Base-by-base conservation (phyloP, 2,888 invertebrate genomes). In the Eilema griseolum region DNA sequence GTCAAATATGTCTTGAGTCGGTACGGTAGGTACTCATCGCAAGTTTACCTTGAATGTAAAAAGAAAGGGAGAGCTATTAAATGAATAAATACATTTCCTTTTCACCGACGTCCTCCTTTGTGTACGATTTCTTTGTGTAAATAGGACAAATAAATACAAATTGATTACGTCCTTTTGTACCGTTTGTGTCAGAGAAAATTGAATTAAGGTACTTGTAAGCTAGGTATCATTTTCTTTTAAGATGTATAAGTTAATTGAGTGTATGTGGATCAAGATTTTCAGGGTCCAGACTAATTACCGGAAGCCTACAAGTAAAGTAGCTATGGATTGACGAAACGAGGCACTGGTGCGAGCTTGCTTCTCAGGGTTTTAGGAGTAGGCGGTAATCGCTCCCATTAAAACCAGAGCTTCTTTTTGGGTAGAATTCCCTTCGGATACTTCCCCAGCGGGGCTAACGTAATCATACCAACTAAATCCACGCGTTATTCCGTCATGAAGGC, bases 11-110 rank as follows among this genome's bases (percentile, higher is more conserved):
- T 46, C 20, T 46, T 46, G 46, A 7, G 20, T 20, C 20, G 46
- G 46, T 46, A 46, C 46, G 8, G 46, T 46, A 20, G 16, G 20
- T 46, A 71, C 66, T 66, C 68, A 69, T 70, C 60, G 59, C 24
- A 68, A 28, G 69, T 61, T 66, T 73, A 52, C 46, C 33, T 72
- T 78, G 70, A 69, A 77, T 70, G 71, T 73, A 37, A 67, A 63
- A 76, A 41, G 70, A 56, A 67, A 71, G 71, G 60, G 28, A 71
- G 26, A 60, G 57, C 57, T 33, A 52, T 31, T 20, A 33, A 66
- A 75, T 67, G 69, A 75, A 71, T 72, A 69, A 73, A 70, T 31
- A 33, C 63, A 61, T 16, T 70, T 62, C 66, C 66, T 67, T 64
- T 68, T 64, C 37, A 14, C 16, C 16, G 11, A 60, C 52, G 11